A percentile compares a stretch with the other conserved stretches of the same genome.
Evolutionary conservation across 2,113 vertebrate genomes (phyloP).

Genomic region (Gymnarchus niloticus): DNA sequence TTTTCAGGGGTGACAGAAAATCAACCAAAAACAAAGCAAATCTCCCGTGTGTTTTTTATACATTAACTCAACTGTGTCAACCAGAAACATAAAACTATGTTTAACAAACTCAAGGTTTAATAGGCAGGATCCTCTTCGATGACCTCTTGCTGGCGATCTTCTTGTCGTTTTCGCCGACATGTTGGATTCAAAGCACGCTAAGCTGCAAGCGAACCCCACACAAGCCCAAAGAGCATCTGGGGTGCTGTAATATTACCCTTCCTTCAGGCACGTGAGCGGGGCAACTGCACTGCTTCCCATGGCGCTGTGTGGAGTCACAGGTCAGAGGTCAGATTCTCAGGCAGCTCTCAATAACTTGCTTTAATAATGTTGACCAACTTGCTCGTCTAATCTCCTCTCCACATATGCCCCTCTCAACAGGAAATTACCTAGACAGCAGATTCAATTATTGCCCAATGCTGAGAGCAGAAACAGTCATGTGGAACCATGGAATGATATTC

Average conservation of each 20-base stretch:
- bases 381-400: slow-evolving; percentile 11
- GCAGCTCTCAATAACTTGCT: slow-evolving; percentile 14
- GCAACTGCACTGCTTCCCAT: not conserved
- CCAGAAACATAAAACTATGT: not conserved
- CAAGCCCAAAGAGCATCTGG: not conserved
- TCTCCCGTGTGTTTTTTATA: not conserved
- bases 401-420: slow-evolving; percentile 18
- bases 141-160: not conserved
- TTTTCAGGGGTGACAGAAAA: not conserved
- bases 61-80: not conserved
- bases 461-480: slow-evolving; percentile 25
- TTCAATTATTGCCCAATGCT: slow-evolving; percentile 16
- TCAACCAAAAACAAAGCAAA: not conserved
- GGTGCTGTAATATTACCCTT: not conserved
- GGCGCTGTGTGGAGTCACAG: not conserved
- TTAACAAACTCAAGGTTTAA: not conserved
- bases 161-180: no score
- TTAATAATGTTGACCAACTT: slow-evolving; percentile 21
- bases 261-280: not conserved
- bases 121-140: not conserved
- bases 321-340: slow-evolving; percentile 28
- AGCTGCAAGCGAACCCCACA: not conserved
- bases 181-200: not conserved
- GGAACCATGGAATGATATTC: not conserved
- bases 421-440: slow-evolving; percentile 24